Evolutionary conservation across 2,113 vertebrate genomes (phyloP), one percentile per base, ranked within the genome.

Genomic region (Puntigrus tetrazona): DNA sequence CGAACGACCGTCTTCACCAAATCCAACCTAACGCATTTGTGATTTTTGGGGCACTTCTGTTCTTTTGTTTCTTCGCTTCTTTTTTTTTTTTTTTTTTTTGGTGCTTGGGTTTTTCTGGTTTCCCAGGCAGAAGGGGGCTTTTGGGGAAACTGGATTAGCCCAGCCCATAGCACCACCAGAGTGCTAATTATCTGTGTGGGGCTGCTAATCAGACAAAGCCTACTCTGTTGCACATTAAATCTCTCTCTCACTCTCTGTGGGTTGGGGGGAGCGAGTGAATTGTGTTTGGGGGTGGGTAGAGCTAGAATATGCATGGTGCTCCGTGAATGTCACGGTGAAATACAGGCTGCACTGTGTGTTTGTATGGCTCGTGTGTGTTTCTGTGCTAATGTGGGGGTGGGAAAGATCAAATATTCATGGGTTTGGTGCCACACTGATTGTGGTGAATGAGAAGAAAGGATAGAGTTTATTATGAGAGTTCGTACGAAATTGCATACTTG

Each of bases 151-250:
- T 89, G 81, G 83, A 88, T 88, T 85, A 81, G 70, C 61, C 47
- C 83, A 69, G 29, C 73, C 80, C 80, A 87, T 67, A 78, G 50
- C 84, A 84, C 74, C 82, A 84, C 84, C 81, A 78, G 84, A 87
- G 86, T 86, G 85, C 88, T 87, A 89, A 89, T 89, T 87, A 89
- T 89, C 72, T 79, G 84, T 87, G 81, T 84, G 74, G 36, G 73
- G 50, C 78, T 82, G 82, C 78, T 83, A 86, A 85, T 81, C 76
- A 83, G 81, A 89, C 86, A 87, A 86, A 89, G 86, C 86, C 47
- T 52, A 50, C 74, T 87, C 85, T 89, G 86, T 89, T 86, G 59
- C 84, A 75, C 63, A 83, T 65, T 45, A 75, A 75, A 27, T 29
- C 29, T 18, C 34, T 81, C 27, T 65, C 6, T 34, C 57, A 52